Evolutionary conservation across 1,140 invertebrate species (phyloP), one percentile per base, ranked within the genome.

Genomic region (Drosophila baimaii): DNA sequence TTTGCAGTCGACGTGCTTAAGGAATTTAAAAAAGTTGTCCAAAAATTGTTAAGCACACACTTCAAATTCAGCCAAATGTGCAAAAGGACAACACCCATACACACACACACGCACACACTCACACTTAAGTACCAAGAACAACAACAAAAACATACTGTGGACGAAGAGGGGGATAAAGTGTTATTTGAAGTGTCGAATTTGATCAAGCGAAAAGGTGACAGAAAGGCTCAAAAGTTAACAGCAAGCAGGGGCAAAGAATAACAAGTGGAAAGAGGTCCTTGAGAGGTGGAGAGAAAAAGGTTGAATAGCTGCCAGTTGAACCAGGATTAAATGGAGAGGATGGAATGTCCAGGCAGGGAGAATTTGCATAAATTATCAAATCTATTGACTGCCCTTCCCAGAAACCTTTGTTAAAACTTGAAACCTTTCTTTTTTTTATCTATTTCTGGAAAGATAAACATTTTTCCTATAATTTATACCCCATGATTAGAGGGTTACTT

Each of bases 1-100:
- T 75, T 51, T 12, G 13, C 43, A 43, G 23, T 68, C 81, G 79
- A 86, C 82, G 81, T 86, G 79, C 75, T 82, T 70, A 58, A 79
- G 84, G 71, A 83, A 82, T 84, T 89, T 74, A 68, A 81, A 81
- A 84, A 88, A 88, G 84, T 89, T 84, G 81, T 77, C 69, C 81
- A 79, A 83, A 68, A 84, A 81, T 75, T 72, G 69, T 79, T 79
- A 84, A 89, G 84, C 84, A 89, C 83, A 74, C 77, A 83, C 84
- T 80, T 81, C 70, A 84, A 90, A 81, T 59, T 81, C 80, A 78
- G 64, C 59, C 62, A 55, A 83, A 78, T 72, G 75, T 82, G 80
- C 71, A 72, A 77, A 81, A 82, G 64, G 69, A 64, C 64, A 69
- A 64, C 37, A 58, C 54, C 15, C 43, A 76, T 61, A 23, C 52